These are phyloP conservation scores for Ivindomyrus marchei DNA, from an alignment of 2,113 vertebrate genomes.

Conservation along the genomic window DNA sequence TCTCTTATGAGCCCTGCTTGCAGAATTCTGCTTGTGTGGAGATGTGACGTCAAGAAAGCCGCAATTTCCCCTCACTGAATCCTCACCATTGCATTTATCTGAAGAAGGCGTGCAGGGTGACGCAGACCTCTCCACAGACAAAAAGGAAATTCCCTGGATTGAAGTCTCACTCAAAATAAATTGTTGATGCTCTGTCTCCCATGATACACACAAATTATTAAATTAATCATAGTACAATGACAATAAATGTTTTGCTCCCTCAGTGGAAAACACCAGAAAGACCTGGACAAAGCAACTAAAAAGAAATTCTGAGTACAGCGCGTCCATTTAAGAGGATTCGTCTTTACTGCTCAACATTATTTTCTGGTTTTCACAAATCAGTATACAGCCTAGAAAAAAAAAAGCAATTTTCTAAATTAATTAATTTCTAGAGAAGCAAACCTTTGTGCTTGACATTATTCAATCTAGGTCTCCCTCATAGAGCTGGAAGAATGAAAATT, in stretches of 20 bases:
- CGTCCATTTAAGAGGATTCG: not conserved
- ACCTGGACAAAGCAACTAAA: not conserved
- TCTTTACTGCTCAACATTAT: not conserved
- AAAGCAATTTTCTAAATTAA: not conserved
- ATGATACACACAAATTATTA: not conserved
- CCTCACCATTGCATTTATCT: not conserved
- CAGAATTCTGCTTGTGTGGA: not conserved
- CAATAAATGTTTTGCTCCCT: not conserved
- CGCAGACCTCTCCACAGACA: not conserved
- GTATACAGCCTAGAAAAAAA: not conserved
- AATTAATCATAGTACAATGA: not conserved
- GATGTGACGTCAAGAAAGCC: conserved; percentile 10
- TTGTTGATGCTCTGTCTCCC: not conserved
- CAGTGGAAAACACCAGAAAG: not conserved
- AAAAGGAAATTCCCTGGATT: conserved; percentile 5
- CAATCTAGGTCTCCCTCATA: not conserved
- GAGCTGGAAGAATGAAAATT: not conserved
- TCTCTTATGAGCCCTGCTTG: not conserved
- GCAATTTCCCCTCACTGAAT: conserved; percentile 3
- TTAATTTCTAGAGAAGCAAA: not conserved
- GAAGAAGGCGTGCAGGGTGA: not conserved
- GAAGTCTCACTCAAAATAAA: not conserved
- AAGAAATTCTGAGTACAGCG: not conserved
- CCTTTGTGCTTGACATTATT: not conserved
- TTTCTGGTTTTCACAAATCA: not conserved